These are phyloP conservation scores for Antigone vipio DNA, from an alignment of 2,113 vertebrate genomes.

Conservation along the genomic window DNA sequence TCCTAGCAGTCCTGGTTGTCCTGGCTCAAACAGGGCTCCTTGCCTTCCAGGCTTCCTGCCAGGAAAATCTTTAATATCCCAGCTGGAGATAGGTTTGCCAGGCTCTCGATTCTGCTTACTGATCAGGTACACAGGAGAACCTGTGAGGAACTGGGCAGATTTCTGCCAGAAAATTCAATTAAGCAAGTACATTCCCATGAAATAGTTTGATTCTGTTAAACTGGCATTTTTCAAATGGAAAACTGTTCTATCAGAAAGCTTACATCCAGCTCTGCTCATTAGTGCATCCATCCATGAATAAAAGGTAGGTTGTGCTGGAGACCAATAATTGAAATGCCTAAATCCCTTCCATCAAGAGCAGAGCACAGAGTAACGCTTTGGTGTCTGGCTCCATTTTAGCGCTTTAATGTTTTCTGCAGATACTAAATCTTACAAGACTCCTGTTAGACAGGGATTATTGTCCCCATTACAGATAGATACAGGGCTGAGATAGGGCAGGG, in stretches of 20 bases:
- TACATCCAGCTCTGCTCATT: neutral
- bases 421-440: neutral
- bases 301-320: neutral
- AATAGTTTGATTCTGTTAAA: constrained; percentile 20
- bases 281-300: constrained; percentile 36
- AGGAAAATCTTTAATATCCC: neutral
- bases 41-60: neutral
- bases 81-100: neutral
- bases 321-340: neutral
- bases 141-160: neutral
- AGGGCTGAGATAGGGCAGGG: neutral
- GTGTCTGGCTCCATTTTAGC: neutral
- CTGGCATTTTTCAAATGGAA: constrained; percentile 17
- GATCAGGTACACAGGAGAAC: neutral
- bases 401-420: neutral
- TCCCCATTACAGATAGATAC: neutral
- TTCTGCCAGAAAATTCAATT: constrained; percentile 44
- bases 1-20: neutral
- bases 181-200: neutral
- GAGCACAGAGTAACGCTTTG: neutral
- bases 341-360: neutral
- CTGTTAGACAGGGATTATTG: neutral
- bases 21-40: neutral
- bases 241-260: neutral
- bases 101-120: neutral